A percentile compares a stretch with the other conserved stretches of the same genome.
These are phyloP conservation scores for Mionectes olivaceus DNA, from an alignment of 2,797 vertebrate genomes.

Conservation along the genomic window DNA sequence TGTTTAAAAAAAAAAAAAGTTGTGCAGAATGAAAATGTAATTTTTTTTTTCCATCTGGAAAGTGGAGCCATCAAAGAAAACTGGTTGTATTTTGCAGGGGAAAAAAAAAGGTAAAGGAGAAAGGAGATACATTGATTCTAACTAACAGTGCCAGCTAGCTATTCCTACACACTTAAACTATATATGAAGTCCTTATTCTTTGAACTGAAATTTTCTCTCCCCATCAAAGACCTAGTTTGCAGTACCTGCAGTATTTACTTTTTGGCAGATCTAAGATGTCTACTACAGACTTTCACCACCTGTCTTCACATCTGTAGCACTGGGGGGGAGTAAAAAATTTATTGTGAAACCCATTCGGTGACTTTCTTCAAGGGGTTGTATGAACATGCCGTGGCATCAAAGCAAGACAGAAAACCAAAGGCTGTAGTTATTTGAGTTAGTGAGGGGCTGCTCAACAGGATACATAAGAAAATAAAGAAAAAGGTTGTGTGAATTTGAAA, in stretches of 20 bases:
- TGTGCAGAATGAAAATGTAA: rapidly evolving
- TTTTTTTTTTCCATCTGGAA: not conserved
- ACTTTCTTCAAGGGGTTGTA: not conserved
- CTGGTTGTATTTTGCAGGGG: not conserved
- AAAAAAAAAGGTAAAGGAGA: not conserved
- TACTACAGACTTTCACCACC: not conserved
- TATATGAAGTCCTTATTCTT: not conserved
- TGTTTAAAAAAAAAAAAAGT: not conserved
- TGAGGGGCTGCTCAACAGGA: not conserved
- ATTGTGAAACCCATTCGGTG: not conserved
- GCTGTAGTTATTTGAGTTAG: not conserved
- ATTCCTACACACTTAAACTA: not conserved
- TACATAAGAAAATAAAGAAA: not conserved
- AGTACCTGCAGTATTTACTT: not conserved
- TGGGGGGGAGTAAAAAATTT: not conserved
- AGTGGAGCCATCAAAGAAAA: not conserved
- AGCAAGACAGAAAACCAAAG: not conserved
- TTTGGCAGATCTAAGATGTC: not conserved
- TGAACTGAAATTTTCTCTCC: not conserved
- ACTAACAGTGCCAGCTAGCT: not conserved
- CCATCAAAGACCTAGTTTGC: not conserved
- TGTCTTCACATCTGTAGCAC: not conserved
- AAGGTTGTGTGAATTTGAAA: not conserved
- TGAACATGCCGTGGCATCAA: not conserved
- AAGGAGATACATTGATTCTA: not conserved